These are phyloP conservation scores for Epiblema foenella DNA, from an alignment of 2,888 invertebrate species.

Conservation along the genomic window DNA sequence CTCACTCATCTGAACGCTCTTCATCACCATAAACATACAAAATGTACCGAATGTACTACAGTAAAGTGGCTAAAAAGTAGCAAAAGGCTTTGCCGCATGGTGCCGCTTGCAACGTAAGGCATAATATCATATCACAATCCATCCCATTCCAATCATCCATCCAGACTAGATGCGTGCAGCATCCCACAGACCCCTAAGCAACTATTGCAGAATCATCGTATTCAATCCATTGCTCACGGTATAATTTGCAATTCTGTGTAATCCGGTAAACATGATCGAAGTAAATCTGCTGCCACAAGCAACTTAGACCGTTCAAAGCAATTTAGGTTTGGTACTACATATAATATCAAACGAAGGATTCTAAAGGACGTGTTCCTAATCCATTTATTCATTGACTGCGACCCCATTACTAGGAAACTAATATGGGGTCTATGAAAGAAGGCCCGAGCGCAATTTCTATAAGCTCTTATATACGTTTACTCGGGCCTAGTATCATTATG, in stretches of 20 bases:
- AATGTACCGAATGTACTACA: too few species aligned
- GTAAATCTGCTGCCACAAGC: background rate
- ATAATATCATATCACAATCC: too few species aligned
- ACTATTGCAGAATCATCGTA: background rate
- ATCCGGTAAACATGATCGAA: background rate
- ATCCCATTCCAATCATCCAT: too few species aligned
- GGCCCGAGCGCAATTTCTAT: conserved; percentile 26
- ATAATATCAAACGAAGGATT: conserved; percentile 4
- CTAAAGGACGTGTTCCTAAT: conserved; percentile 24
- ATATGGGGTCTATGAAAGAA: conserved; percentile 40
- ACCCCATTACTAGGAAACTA: conserved; percentile 30
- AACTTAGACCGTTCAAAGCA: background rate
- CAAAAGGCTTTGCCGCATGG: too few species aligned
- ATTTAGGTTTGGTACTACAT: conserved; percentile 5
- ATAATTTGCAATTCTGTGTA: background rate
- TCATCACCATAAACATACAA: too few species aligned
- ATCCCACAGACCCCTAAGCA: too few species aligned
- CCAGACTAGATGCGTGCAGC: too few species aligned
- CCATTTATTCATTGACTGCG: conserved; percentile 34
- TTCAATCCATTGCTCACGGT: background rate
- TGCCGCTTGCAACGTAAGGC: too few species aligned
- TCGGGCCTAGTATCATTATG: conserved; percentile 17
- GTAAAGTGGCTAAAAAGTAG: too few species aligned
- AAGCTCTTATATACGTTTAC: conserved; percentile 36
- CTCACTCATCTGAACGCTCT: too few species aligned